Percentiles rank a stretch among this genome's conserved stretches.
These are phyloP conservation scores for Sarcophaga subvicina DNA, from an alignment of 2,888 invertebrate genomes.

Conservation along the genomic window DNA sequence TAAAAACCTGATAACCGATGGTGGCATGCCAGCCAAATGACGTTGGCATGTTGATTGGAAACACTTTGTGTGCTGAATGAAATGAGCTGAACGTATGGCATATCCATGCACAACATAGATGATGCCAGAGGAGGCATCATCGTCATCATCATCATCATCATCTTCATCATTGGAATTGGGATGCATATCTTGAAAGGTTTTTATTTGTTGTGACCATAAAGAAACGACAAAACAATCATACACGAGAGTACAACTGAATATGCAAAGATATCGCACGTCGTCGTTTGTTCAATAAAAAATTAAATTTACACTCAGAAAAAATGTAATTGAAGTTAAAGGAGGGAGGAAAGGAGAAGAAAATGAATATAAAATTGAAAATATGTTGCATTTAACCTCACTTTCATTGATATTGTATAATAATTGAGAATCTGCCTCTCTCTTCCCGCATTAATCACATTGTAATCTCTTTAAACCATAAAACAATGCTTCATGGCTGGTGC, in stretches of 20 bases:
- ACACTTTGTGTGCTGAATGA: slow-evolving; percentile 59
- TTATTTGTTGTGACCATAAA: slow-evolving; percentile 69
- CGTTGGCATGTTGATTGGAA: slow-evolving; percentile 66
- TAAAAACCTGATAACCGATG: slow-evolving; percentile 64
- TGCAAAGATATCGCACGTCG: slow-evolving; percentile 9
- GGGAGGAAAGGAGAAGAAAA: too few relatives aligned
- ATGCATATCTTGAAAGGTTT: slow-evolving; percentile 70
- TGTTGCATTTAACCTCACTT: too few relatives aligned
- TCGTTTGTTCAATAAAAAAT: not conserved
- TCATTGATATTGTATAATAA: too few relatives aligned
- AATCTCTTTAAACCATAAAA: too few relatives aligned
- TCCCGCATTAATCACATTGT: too few relatives aligned
- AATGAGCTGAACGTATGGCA: slow-evolving; percentile 14
- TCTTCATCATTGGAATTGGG: slow-evolving; percentile 11
- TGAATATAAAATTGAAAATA: too few relatives aligned
- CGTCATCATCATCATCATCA: slow-evolving; percentile 4
- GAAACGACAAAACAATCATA: slow-evolving; percentile 43
- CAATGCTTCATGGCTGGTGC: too few relatives aligned
- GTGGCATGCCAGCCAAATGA: slow-evolving; percentile 59
- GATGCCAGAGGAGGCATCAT: slow-evolving; percentile 23
- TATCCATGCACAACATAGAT: slow-evolving; percentile 13
- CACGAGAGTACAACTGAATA: slow-evolving; percentile 33
- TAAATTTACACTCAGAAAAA: slow-evolving; percentile 27
- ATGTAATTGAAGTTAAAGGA: too few relatives aligned
- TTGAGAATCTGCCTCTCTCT: too few relatives aligned